These are phyloP conservation scores for Sphaeridia pumilis DNA, from an alignment of 2,888 invertebrate species.

Conservation along the genomic window DNA sequence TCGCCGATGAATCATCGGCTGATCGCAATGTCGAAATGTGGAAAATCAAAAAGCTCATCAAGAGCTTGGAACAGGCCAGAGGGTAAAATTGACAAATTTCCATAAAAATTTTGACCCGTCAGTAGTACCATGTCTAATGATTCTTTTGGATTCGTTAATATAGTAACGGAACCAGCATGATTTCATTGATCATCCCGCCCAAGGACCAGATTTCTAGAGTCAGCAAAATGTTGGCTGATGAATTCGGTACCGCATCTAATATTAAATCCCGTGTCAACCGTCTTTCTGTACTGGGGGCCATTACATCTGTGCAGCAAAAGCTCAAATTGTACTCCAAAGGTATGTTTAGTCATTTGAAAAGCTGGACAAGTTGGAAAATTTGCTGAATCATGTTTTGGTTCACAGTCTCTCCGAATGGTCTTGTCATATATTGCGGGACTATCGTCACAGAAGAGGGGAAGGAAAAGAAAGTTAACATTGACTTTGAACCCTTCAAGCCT, in stretches of 20 bases:
- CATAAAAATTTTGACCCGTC: too few relatives aligned
- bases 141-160: too few relatives aligned
- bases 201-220: conserved; percentile 99
- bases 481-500: conserved; percentile 99
- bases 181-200: conserved; percentile 97
- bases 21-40: conserved; percentile 99
- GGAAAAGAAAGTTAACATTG: conserved; percentile 99
- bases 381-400: neutral
- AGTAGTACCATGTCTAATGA: too few relatives aligned
- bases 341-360: conserved; percentile 39
- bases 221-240: conserved; percentile 99
- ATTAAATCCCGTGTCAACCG: conserved; percentile 98
- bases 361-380: neutral
- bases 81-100: conserved; percentile 74
- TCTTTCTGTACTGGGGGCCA: conserved; percentile 95
- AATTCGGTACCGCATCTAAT: conserved; percentile 99
- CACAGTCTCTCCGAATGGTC: conserved; percentile 93
- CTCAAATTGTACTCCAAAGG: conserved; percentile 98
- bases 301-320: conserved; percentile 98
- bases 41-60: conserved; percentile 99
- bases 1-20: conserved; percentile 73
- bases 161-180: conserved; percentile 99
- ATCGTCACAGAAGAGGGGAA: conserved; percentile 99
- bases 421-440: conserved; percentile 99
- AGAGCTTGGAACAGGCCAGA: conserved; percentile 97